phyloP scores from a whole-genome alignment of 2,113 vertebrate genomes.

The Pardalotus punctatus region DNA sequence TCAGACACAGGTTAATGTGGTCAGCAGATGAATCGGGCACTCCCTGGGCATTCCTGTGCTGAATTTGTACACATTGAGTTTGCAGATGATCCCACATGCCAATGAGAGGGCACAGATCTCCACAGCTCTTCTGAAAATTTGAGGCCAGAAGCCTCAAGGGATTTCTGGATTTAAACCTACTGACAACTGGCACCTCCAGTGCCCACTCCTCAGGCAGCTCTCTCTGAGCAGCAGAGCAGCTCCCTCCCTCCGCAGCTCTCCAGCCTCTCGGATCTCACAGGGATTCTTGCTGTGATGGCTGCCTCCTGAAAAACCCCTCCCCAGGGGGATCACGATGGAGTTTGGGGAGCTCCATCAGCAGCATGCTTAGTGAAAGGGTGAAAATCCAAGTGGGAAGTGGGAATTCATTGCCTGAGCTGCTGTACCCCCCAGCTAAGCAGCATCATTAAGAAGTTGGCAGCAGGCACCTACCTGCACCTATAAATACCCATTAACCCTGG shows the following conservation, averaged over 20 bases:
- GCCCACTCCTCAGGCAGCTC: too few relatives aligned
- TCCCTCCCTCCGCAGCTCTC: background rate
- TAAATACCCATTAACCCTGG: background rate
- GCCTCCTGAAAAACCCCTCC: background rate
- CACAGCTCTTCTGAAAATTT: background rate
- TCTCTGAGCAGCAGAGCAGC: too few relatives aligned
- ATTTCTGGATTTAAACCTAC: background rate
- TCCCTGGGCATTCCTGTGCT: background rate
- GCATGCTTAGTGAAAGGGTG: background rate
- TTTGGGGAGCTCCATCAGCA: background rate
- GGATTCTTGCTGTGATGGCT: background rate
- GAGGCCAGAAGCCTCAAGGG: background rate
- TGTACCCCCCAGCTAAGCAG: background rate
- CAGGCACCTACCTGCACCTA: background rate
- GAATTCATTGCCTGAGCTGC: background rate
- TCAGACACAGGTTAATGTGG: background rate
- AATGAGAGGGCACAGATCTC: background rate
- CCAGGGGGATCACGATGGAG: background rate
- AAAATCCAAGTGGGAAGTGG: background rate
- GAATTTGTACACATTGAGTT: background rate
- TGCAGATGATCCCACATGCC: background rate
- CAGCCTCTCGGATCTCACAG: background rate
- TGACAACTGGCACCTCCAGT: background rate
- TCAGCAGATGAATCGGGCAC: background rate
- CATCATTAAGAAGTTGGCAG: background rate